Evolutionary conservation across 2,113 vertebrate species (phyloP).

Genomic region (Acrocephalus arundinaceus): DNA sequence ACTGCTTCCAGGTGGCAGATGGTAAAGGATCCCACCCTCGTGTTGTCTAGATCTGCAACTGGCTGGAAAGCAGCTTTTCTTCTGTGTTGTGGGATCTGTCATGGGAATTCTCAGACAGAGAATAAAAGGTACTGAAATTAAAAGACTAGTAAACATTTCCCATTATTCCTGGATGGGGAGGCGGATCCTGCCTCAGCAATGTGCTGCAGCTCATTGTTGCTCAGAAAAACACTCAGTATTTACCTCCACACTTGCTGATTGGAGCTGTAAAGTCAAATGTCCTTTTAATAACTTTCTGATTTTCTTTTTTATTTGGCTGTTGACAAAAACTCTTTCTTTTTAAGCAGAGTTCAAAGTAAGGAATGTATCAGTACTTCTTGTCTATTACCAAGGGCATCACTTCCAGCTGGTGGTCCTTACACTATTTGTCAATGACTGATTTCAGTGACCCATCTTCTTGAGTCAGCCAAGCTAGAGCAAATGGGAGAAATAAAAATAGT

Average conservation of each 20-base stretch:
- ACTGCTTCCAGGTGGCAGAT: constrained; percentile 42
- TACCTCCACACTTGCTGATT: neutral
- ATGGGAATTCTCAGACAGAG: neutral
- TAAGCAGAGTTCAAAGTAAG: neutral
- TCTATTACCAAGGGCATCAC: neutral
- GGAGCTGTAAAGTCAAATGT: neutral
- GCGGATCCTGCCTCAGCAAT: neutral
- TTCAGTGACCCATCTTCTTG: neutral
- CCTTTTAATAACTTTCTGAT: neutral
- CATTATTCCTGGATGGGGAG: neutral
- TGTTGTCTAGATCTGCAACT: neutral
- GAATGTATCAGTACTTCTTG: neutral
- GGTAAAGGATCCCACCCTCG: constrained; percentile 8
- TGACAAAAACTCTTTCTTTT: neutral
- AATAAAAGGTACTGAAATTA: neutral
- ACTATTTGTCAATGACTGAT: neutral
- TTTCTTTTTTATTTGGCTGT: neutral
- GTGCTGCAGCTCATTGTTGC: neutral
- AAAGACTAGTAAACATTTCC: neutral
- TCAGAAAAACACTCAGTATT: neutral
- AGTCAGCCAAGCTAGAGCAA: neutral
- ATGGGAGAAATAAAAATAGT: neutral
- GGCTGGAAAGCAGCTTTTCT: constrained; percentile 1
- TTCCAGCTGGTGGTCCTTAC: neutral
- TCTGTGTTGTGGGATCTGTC: neutral